Percentiles rank a stretch among this genome's conserved stretches.
These are phyloP conservation scores for Drosophila sechellia DNA, from an alignment of 1,140 invertebrate species.

Conservation along the genomic window DNA sequence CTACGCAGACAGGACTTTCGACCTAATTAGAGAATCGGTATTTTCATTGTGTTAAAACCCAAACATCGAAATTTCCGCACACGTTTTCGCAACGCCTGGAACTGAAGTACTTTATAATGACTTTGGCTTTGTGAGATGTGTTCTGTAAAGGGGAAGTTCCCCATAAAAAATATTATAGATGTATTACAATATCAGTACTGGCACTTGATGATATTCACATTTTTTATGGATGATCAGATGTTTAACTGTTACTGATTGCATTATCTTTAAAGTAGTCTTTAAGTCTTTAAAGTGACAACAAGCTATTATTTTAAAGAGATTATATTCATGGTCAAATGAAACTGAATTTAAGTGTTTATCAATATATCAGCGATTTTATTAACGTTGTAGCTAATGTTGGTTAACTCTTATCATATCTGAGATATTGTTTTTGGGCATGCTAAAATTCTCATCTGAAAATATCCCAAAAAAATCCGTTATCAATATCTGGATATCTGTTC, in stretches of 20 bases:
- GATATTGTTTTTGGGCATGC: too few relatives aligned
- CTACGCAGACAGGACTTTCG: conserved; percentile 47
- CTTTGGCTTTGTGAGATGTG: conserved; percentile 27
- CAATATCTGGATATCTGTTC: not conserved
- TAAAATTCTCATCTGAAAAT: too few relatives aligned
- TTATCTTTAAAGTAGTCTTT: conserved; percentile 32
- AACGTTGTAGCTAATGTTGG: not conserved
- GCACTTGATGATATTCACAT: not conserved
- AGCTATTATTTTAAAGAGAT: not conserved
- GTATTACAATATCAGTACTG: not conserved
- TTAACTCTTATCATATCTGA: too few relatives aligned
- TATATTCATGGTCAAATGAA: conserved; percentile 8
- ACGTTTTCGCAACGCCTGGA: conserved; percentile 48
- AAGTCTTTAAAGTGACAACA: conserved; percentile 22
- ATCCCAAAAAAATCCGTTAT: conserved; percentile 3
- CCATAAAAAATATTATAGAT: conserved; percentile 4
- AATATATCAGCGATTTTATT: not conserved
- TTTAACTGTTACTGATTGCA: not conserved
- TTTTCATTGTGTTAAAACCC: conserved; percentile 83
- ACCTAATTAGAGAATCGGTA: conserved; percentile 79
- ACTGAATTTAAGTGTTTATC: not conserved
- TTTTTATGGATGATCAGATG: not conserved
- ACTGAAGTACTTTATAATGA: conserved; percentile 48
- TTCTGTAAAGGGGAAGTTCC: conserved; percentile 20
- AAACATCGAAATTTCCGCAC: conserved; percentile 70